Conservation (phyloP, 2,113 vertebrate species). For the Albula goreensis region DNA sequence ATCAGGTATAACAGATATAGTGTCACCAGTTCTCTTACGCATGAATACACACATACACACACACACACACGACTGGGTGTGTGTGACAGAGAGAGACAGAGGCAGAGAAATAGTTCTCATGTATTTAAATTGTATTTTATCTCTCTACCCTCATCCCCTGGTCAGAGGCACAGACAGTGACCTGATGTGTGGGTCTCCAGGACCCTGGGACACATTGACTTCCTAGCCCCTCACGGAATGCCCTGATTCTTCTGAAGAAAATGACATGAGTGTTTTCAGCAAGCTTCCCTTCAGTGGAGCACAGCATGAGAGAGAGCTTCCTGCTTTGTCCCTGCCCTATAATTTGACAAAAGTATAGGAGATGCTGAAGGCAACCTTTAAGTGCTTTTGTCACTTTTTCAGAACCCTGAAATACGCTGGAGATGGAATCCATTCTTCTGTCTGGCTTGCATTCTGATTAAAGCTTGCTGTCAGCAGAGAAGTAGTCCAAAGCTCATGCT, state of each 20-base stretch:
- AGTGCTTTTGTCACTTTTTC: conserved; percentile 35
- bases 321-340: conserved; percentile 31
- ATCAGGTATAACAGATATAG: not conserved
- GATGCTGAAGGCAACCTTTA: conserved; percentile 25
- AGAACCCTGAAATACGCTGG: not conserved
- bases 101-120: not conserved
- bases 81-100: too few relatives aligned
- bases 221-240: not conserved
- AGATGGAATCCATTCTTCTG: not conserved
- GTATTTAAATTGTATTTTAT: not conserved
- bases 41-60: too few relatives aligned
- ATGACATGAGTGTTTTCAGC: conserved; percentile 6
- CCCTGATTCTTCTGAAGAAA: conserved; percentile 27
- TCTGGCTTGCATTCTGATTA: conserved; percentile 2
- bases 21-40: too few relatives aligned
- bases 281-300: conserved; percentile 4
- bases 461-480: not conserved
- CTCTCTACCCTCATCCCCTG: not conserved
- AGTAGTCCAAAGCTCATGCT: not conserved
- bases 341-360: conserved; percentile 30
- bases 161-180: not conserved
- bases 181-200: not conserved
- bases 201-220: conserved; percentile 2
- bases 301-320: conserved; percentile 26
- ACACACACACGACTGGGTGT: too few relatives aligned